Evolutionary conservation across 2,888 invertebrate species (phyloP).

Genomic region (Caenorhabditis sp.): DNA sequence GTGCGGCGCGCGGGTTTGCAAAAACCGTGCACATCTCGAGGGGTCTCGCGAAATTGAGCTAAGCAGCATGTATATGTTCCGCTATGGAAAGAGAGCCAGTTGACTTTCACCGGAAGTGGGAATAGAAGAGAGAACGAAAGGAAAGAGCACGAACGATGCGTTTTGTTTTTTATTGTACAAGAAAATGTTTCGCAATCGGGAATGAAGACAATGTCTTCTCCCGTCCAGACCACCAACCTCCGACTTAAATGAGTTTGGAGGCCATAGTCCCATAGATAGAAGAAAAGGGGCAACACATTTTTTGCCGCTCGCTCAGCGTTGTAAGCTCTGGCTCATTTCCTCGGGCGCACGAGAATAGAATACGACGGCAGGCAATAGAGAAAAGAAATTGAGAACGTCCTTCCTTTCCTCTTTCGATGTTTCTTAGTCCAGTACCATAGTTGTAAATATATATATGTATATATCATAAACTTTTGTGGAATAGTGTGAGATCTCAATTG

Average conservation of each 20-base stretch:
- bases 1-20: conserved; percentile 27
- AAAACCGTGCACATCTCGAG: not conserved
- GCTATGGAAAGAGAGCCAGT: conserved; percentile 17
- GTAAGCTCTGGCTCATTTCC: conserved; percentile 12
- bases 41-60: not conserved
- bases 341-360: not conserved
- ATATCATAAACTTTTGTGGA: conserved; percentile 24
- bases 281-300: conserved; percentile 12
- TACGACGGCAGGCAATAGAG: not conserved
- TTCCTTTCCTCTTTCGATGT: not conserved
- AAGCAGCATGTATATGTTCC: no score
- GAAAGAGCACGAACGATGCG: not conserved
- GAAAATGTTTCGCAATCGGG: conserved; percentile 31
- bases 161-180: not conserved
- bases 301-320: not conserved
- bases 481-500: not conserved
- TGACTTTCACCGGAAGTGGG: conserved; percentile 3
- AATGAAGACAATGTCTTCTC: not conserved
- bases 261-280: conserved; percentile 31
- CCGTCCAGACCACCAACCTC: not conserved
- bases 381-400: conserved; percentile 9
- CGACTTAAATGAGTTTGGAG: conserved; percentile 43
- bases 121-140: conserved; percentile 12
- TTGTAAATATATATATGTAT: conserved; percentile 25
- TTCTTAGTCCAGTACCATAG: conserved; percentile 7